These are phyloP conservation scores for Oenanthe oenanthe DNA, from an alignment of 2,113 vertebrate genomes.

Conservation along the genomic window DNA sequence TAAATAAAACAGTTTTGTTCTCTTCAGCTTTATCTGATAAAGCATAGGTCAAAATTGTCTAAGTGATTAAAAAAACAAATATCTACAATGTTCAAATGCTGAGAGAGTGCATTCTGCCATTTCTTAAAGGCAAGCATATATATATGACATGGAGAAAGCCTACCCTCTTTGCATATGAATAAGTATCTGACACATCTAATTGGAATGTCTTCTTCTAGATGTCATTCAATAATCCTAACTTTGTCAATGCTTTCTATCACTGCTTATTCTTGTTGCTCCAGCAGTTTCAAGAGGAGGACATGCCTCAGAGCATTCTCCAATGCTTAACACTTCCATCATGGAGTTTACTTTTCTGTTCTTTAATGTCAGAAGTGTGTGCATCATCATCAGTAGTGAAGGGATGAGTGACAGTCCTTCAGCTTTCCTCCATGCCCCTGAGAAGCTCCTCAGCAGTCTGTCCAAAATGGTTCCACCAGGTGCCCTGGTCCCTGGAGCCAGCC, in stretches of 20 bases:
- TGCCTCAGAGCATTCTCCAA: not conserved
- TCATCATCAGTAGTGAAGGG: not conserved
- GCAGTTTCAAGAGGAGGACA: not conserved
- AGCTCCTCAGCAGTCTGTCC: not conserved
- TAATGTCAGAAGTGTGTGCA: not conserved
- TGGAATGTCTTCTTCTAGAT: not conserved
- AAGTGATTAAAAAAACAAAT: not conserved
- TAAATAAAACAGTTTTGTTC: not conserved
- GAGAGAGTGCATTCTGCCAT: not conserved
- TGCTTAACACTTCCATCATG: not conserved
- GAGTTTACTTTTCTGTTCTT: not conserved
- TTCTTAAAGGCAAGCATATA: not conserved
- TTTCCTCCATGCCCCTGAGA: not conserved
- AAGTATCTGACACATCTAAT: not conserved
- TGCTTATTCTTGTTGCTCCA: not conserved
- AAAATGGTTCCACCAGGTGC: not conserved
- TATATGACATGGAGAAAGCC: not conserved
- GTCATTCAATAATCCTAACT: not conserved
- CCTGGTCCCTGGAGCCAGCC: not conserved
- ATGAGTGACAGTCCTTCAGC: not conserved
- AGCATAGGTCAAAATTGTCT: not conserved
- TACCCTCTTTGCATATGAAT: not conserved
- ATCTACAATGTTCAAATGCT: not conserved
- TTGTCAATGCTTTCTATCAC: not conserved
- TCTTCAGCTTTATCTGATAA: not conserved